These are phyloP conservation scores for Acanthoscelides obtectus DNA, from an alignment of 2,888 invertebrate genomes.

Conservation along the genomic window DNA sequence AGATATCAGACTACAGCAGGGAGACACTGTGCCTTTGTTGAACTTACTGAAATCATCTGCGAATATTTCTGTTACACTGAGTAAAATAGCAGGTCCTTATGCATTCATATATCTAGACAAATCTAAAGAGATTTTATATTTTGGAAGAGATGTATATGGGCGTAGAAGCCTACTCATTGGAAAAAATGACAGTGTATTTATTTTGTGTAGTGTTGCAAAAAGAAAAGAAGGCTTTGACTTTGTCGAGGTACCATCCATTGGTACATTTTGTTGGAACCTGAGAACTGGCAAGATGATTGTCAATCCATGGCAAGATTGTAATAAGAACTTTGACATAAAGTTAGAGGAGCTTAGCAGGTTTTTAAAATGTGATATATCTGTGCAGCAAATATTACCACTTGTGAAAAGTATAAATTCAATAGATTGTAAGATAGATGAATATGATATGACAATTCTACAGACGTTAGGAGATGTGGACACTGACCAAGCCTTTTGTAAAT, in stretches of 20 bases:
- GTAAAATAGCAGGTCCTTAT: slow-evolving; percentile 71
- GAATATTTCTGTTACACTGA: slow-evolving; percentile 35
- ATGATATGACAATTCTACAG: slow-evolving; percentile 1
- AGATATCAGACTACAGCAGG: slow-evolving; percentile 38
- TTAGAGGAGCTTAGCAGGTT: slow-evolving; percentile 39
- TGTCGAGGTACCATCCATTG: slow-evolving; percentile 61
- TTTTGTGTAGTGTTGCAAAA: slow-evolving; percentile 55
- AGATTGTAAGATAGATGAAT: background rate
- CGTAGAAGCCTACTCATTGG: slow-evolving; percentile 76
- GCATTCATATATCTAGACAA: slow-evolving; percentile 74
- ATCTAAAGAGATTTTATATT: slow-evolving; percentile 58
- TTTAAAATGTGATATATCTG: slow-evolving; percentile 35
- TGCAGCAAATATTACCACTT: slow-evolving; percentile 6
- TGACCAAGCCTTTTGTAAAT: slow-evolving; percentile 39
- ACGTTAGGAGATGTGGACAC: slow-evolving; percentile 32
- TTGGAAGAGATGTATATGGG: slow-evolving; percentile 82
- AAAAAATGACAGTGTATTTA: slow-evolving; percentile 39
- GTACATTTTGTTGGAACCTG: slow-evolving; percentile 54
- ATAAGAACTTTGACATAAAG: slow-evolving; percentile 39
- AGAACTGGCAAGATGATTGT: slow-evolving; percentile 40
- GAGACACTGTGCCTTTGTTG: slow-evolving; percentile 56
- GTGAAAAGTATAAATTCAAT: background rate
- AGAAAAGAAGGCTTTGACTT: slow-evolving; percentile 51
- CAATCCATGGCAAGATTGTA: slow-evolving; percentile 45
- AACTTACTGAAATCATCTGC: slow-evolving; percentile 39